Evolutionary conservation across 37 sponge, comb jelly and placozoan species (phyloP).

Genomic region (Spongilla lacustris): DNA sequence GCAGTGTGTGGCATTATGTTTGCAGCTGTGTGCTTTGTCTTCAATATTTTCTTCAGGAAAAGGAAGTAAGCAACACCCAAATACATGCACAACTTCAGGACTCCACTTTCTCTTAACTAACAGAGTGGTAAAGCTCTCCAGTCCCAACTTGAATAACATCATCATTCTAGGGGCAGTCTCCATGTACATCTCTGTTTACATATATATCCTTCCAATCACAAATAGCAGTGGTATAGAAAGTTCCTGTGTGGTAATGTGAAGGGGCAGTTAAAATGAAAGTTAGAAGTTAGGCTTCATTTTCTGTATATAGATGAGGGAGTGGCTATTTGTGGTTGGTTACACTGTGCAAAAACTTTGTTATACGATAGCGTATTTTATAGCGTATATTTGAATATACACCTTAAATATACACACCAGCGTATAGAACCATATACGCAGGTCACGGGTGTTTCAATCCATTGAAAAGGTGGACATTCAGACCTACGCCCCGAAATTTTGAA

Average conservation of each 20-base stretch:
- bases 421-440: too few species aligned
- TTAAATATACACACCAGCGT: too few species aligned
- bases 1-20: slow-evolving; percentile 12
- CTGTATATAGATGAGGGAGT: neutral
- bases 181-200: neutral
- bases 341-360: too few species aligned
- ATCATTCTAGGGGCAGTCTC: slow-evolving; percentile 11
- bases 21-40: slow-evolving; percentile 11
- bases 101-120: neutral
- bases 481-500: too few species aligned
- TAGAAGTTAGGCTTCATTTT: neutral
- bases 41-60: slow-evolving; percentile 28
- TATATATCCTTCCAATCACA: neutral
- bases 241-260: neutral
- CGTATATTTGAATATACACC: too few species aligned
- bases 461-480: too few species aligned
- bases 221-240: neutral
- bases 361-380: too few species aligned
- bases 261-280: neutral
- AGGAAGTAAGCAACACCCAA: neutral
- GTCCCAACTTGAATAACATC: slow-evolving; percentile 8
- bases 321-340: neutral
- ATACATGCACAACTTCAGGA: neutral
- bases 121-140: slow-evolving; percentile 9
- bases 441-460: too few species aligned